phyloP scores from a whole-genome alignment of 1,140 invertebrate species.

The Papilio xuthus region DNA sequence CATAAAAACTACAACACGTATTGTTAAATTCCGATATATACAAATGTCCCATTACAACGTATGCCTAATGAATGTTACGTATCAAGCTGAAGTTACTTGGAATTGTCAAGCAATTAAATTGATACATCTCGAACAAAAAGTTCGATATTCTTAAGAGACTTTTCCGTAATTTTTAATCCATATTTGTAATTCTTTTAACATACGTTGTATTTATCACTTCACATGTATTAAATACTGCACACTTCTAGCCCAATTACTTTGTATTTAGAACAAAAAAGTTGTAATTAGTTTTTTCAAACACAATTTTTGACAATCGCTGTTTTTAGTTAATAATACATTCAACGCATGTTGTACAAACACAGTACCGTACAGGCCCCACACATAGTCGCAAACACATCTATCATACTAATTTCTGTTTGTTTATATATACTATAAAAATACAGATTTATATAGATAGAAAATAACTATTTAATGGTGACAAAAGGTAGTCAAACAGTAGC shows the following conservation, averaged over 20 bases:
- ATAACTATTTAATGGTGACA: too few relatives aligned
- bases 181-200: not conserved
- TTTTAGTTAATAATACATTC: slow-evolving; percentile 2
- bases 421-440: not conserved
- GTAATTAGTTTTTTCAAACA: not conserved
- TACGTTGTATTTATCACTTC: not conserved
- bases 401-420: not conserved
- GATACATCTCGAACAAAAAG: not conserved
- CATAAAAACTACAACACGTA: slow-evolving; percentile 23
- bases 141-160: too few relatives aligned
- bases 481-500: too few relatives aligned
- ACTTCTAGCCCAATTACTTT: too few relatives aligned
- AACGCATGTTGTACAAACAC: not conserved
- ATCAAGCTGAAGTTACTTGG: too few relatives aligned
- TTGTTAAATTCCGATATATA: slow-evolving; percentile 14
- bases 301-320: not conserved
- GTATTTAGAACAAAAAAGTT: not conserved
- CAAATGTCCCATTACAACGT: slow-evolving; percentile 20
- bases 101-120: not conserved
- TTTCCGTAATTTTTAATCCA: too few relatives aligned
- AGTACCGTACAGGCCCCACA: not conserved
- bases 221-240: too few relatives aligned
- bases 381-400: not conserved
- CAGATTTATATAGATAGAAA: not conserved
- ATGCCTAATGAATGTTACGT: not conserved